Conservation (phyloP, 1,140 invertebrate genomes). For the Cotesia chilonis region DNA sequence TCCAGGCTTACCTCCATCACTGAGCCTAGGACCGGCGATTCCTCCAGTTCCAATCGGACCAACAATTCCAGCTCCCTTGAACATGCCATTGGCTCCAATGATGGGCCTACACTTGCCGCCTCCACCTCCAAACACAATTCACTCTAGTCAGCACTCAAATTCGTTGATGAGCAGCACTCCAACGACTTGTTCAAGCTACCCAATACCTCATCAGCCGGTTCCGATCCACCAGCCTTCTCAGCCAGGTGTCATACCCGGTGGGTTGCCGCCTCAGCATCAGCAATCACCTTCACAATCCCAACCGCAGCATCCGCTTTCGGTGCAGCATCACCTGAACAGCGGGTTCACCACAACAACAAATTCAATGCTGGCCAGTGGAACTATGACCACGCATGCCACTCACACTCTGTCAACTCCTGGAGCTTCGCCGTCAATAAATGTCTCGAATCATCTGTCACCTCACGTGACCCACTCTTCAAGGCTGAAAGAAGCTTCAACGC, state of each 20-base stretch:
- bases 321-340: constrained; percentile 25
- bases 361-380: constrained; percentile 43
- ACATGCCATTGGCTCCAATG: constrained; percentile 51
- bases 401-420: constrained; percentile 45
- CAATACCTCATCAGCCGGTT: constrained; percentile 19
- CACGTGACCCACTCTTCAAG: constrained; percentile 39
- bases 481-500: constrained; percentile 44
- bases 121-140: constrained; percentile 53
- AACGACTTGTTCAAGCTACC: constrained; percentile 49
- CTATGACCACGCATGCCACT: constrained; percentile 51
- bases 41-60: constrained; percentile 47
- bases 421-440: constrained; percentile 37
- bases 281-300: constrained; percentile 23
- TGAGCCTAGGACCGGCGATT: constrained; percentile 44
- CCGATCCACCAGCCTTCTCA: constrained; percentile 19
- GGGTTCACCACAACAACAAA: constrained; percentile 44
- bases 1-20: constrained; percentile 39
- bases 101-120: constrained; percentile 54
- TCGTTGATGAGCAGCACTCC: constrained; percentile 50
- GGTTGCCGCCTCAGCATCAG: constrained; percentile 25
- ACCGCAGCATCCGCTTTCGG: constrained; percentile 38
- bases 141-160: constrained; percentile 61
- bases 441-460: constrained; percentile 39
- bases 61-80: constrained; percentile 44
- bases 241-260: too few species aligned